Conservation (phyloP, 2,797 vertebrate species). For the Eulemur mongoz region DNA sequence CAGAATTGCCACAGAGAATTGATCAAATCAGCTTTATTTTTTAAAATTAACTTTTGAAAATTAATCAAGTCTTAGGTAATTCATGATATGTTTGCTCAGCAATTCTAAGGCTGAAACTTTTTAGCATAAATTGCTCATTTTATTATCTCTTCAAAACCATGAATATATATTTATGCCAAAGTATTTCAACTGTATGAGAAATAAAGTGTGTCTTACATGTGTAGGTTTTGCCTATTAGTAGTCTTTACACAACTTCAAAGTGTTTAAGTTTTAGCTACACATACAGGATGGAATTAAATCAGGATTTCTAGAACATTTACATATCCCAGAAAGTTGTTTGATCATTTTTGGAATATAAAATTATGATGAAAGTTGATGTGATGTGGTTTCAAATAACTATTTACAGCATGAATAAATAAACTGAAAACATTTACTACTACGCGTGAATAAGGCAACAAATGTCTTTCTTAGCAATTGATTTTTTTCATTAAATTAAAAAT, state of each 20-base stretch:
- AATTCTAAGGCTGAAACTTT: background rate
- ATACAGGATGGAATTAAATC: constrained; percentile 24
- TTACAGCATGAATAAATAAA: background rate
- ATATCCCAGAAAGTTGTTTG: background rate
- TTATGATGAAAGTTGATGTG: background rate
- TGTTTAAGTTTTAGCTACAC: background rate
- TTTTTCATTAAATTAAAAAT: background rate
- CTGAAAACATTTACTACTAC: background rate
- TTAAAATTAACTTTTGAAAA: background rate
- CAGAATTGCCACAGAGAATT: background rate
- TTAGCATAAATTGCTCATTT: background rate
- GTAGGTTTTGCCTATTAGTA: background rate
- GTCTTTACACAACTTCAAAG: background rate
- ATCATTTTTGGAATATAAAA: constrained; percentile 46
- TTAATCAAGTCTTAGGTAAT: background rate
- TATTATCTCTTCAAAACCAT: background rate
- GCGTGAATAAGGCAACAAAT: background rate
- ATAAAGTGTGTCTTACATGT: background rate
- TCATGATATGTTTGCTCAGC: background rate
- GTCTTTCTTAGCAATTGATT: background rate
- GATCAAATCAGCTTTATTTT: constrained; percentile 1
- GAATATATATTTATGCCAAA: background rate
- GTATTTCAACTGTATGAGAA: background rate
- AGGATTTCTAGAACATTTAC: background rate
- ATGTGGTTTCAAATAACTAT: background rate